These are phyloP conservation scores for Brachionus asplanchnoidis DNA, from an alignment of 1,140 invertebrate genomes.

Conservation along the genomic window DNA sequence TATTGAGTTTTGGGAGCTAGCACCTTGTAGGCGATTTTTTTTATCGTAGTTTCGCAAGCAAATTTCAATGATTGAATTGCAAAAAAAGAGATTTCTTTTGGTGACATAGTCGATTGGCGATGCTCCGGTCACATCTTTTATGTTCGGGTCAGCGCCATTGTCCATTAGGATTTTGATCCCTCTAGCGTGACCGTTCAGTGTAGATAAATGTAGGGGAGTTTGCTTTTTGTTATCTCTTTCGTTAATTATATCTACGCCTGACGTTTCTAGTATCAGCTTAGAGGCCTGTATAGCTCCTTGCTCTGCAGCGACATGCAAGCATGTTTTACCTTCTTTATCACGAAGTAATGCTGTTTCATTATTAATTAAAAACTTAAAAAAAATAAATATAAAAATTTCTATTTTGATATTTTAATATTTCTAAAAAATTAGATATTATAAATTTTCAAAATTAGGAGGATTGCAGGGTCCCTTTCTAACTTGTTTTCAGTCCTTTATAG, in stretches of 20 bases:
- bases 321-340: conserved; percentile 44
- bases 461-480: too few relatives aligned
- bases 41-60: background rate
- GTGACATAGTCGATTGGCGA: conserved; percentile 27
- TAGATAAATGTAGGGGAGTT: conserved; percentile 53
- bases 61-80: conserved; percentile 26
- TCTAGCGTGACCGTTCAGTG: conserved; percentile 53
- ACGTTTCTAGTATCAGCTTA: conserved; percentile 53
- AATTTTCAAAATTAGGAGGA: too few relatives aligned
- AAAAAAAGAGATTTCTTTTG: conserved; percentile 32
- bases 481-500: too few relatives aligned
- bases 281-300: conserved; percentile 49
- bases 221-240: conserved; percentile 50
- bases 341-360: conserved; percentile 27
- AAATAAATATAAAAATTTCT: background rate
- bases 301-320: conserved; percentile 45
- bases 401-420: too few relatives aligned
- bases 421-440: too few relatives aligned
- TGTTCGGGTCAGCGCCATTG: conserved; percentile 44
- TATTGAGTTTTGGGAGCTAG: background rate
- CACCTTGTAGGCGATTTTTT: conserved; percentile 17
- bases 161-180: conserved; percentile 55
- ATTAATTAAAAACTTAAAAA: conserved; percentile 42
- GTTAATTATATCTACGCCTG: conserved; percentile 47
- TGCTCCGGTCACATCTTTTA: background rate